phyloP scores from a whole-genome alignment of 1,140 invertebrate genomes.

The Drosophila tani region DNA sequence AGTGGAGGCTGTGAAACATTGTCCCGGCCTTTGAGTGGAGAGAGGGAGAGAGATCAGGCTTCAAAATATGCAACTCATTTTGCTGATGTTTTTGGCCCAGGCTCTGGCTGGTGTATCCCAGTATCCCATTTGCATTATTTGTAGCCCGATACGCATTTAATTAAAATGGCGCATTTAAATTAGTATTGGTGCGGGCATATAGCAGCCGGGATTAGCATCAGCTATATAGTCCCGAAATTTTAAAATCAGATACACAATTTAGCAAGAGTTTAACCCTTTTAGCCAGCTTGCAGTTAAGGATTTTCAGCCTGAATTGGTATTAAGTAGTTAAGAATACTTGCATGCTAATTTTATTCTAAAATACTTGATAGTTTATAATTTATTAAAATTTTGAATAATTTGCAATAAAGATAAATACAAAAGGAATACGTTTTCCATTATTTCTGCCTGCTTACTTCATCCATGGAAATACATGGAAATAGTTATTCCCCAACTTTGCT shows the following conservation, averaged over 20 bases:
- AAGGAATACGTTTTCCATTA: not conserved
- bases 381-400: no score
- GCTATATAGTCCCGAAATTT: constrained; percentile 12
- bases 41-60: constrained; percentile 36
- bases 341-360: no score
- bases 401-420: not conserved
- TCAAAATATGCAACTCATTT: constrained; percentile 73
- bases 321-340: no score
- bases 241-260: constrained; percentile 30
- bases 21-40: constrained; percentile 16
- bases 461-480: not conserved
- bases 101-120: constrained; percentile 4
- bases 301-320: no score
- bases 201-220: constrained; percentile 39
- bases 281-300: not conserved
- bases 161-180: constrained; percentile 59
- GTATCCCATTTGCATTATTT: constrained; percentile 72
- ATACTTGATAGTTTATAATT: no score
- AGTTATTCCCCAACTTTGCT: constrained; percentile 1
- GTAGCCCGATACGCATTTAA: constrained; percentile 76
- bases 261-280: constrained; percentile 33
- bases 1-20: constrained; percentile 48
- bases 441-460: not conserved
- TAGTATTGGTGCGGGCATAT: constrained; percentile 31
- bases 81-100: constrained; percentile 33